Evolutionary conservation across 1,140 invertebrate genomes (phyloP).

Genomic region (Spodoptera litura): DNA sequence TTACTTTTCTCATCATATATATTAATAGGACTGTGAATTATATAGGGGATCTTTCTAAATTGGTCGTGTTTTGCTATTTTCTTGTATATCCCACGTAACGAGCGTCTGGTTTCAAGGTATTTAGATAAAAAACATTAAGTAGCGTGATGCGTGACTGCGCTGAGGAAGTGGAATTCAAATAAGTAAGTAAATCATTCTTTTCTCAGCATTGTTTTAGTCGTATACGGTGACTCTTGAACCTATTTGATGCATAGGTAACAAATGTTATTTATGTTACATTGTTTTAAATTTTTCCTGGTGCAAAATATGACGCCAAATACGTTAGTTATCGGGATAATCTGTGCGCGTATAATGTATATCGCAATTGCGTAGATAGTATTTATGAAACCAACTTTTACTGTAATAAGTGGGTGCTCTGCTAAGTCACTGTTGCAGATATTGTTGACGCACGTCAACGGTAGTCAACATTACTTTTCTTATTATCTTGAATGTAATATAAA

Average conservation of each 20-base stretch:
- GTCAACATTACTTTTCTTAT: slow-evolving; percentile 8
- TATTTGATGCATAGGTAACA: not conserved
- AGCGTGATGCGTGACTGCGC: slow-evolving; percentile 51
- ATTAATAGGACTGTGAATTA: slow-evolving; percentile 15
- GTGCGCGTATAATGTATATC: not conserved
- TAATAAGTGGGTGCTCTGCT: slow-evolving; percentile 21
- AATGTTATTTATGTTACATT: slow-evolving; percentile 3
- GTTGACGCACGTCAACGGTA: slow-evolving; percentile 5
- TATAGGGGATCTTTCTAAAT: slow-evolving; percentile 1
- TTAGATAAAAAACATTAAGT: slow-evolving; percentile 49
- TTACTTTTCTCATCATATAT: slow-evolving; percentile 18
- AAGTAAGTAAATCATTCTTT: slow-evolving; percentile 35
- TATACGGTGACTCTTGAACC: slow-evolving; percentile 38
- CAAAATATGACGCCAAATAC: not conserved
- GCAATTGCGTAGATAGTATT: slow-evolving; percentile 25
- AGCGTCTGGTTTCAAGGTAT: slow-evolving; percentile 49
- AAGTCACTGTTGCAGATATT: slow-evolving; percentile 14
- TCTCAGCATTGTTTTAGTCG: slow-evolving; percentile 27
- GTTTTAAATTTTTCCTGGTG: slow-evolving; percentile 1
- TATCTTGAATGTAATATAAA: slow-evolving; percentile 11
- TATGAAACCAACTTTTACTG: slow-evolving; percentile 25
- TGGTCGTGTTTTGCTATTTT: slow-evolving; percentile 20
- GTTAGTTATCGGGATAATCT: slow-evolving; percentile 30
- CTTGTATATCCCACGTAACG: slow-evolving; percentile 47
- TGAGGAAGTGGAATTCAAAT: slow-evolving; percentile 45